phyloP scores from a whole-genome alignment of 2,888 invertebrate genomes.

The Dusona sp. region DNA sequence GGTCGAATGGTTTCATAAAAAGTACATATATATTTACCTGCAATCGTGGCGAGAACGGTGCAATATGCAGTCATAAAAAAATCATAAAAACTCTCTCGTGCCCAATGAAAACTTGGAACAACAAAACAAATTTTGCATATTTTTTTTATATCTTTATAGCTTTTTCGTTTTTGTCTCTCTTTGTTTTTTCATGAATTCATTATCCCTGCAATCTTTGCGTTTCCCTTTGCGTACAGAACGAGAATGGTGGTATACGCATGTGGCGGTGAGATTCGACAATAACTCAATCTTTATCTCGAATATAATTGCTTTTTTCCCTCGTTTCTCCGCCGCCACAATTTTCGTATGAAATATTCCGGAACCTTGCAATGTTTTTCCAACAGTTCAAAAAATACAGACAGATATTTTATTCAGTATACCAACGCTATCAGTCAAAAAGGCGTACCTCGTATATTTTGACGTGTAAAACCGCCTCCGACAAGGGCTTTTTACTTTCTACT shows the following conservation, averaged over 20 bases:
- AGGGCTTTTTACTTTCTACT: not conserved
- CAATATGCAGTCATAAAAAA: conserved; percentile 33
- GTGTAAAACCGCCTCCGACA: not conserved
- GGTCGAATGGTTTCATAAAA: conserved; percentile 35
- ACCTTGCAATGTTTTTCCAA: not conserved
- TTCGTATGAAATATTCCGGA: conserved; percentile 42
- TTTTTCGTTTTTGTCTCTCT: conserved; percentile 21
- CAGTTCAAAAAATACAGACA: not conserved
- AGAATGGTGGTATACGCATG: not conserved
- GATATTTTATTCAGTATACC: not conserved
- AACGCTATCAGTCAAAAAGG: not conserved
- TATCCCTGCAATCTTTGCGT: conserved; percentile 25
- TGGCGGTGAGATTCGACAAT: conserved; percentile 34
- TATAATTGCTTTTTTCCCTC: conserved; percentile 63
- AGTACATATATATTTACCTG: not conserved
- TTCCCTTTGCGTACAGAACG: conserved; percentile 3
- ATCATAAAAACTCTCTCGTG: conserved; percentile 20
- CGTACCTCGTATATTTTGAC: not conserved
- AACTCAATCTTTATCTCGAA: conserved; percentile 56
- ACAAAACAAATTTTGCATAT: conserved; percentile 30
- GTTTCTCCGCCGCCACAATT: conserved; percentile 18
- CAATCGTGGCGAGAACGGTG: conserved; percentile 6
- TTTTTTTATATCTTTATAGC: conserved; percentile 7
- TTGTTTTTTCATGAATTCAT: conserved; percentile 10
- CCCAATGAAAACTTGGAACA: not conserved